Conservation (phyloP, 1,140 invertebrate species). For the Eurosta solidaginis region DNA sequence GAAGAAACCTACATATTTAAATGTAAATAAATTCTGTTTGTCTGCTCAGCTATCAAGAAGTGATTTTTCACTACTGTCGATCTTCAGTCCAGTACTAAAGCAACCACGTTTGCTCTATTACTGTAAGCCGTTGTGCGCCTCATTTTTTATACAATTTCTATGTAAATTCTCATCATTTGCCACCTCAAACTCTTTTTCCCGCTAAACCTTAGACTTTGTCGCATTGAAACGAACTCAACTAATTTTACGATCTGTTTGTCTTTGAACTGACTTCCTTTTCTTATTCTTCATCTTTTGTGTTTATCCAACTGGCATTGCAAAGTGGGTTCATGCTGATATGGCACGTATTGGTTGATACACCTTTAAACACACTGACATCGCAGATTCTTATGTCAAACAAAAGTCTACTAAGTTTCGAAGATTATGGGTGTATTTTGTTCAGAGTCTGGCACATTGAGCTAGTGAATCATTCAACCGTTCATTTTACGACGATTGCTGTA, state of each 20-base stretch:
- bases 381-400: background rate
- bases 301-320: background rate
- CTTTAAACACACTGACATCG: background rate
- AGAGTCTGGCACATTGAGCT: background rate
- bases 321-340: background rate
- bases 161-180: background rate
- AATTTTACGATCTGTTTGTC: slow-evolving; percentile 32
- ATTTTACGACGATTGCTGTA: background rate
- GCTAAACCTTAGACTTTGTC: background rate
- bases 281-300: background rate
- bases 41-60: background rate
- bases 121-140: too few relatives aligned
- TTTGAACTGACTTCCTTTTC: background rate
- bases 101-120: background rate
- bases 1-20: background rate
- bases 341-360: background rate
- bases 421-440: background rate
- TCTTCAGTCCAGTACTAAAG: background rate
- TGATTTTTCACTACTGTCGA: background rate
- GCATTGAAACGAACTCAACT: slow-evolving; percentile 29
- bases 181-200: background rate
- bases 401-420: background rate
- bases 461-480: background rate
- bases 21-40: background rate
- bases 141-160: background rate